Percentiles rank a stretch among this genome's conserved stretches.
phyloP scores from a whole-genome alignment of 1,140 invertebrate species.

The Ips nitidus region DNA sequence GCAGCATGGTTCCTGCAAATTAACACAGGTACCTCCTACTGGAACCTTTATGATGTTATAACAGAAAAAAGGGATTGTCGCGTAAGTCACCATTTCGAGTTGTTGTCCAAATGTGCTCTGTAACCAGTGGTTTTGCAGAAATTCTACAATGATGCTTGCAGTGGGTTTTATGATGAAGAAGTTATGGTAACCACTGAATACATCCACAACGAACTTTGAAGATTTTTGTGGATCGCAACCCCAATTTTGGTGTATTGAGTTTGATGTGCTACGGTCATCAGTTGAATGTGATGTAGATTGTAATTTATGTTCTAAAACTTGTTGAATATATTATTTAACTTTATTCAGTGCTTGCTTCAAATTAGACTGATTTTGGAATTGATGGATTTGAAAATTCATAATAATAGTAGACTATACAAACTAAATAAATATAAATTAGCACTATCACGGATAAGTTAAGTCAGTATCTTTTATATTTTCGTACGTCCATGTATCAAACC shows the following conservation, averaged over 20 bases:
- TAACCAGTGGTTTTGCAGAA: slow-evolving; percentile 55
- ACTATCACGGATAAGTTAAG: slow-evolving; percentile 5
- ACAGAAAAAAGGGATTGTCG: slow-evolving; percentile 58
- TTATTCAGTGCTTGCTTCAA: no score
- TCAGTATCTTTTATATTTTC: slow-evolving; percentile 52
- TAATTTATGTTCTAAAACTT: no score
- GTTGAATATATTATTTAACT: no score
- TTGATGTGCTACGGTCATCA: no score
- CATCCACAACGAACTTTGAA: slow-evolving; percentile 72
- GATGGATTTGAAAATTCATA: no score
- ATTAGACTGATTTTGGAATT: no score
- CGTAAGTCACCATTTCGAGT: slow-evolving; percentile 45
- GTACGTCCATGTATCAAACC: slow-evolving; percentile 62
- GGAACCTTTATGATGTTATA: slow-evolving; percentile 59
- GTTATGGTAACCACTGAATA: slow-evolving; percentile 77
- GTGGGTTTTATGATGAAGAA: slow-evolving; percentile 76
- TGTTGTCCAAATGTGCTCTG: not conserved
- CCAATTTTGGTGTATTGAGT: no score
- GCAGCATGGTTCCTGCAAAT: slow-evolving; percentile 68
- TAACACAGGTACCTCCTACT: slow-evolving; percentile 58
- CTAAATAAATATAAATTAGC: no score
- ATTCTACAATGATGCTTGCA: slow-evolving; percentile 71
- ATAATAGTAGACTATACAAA: no score
- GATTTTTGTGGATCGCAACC: no score
- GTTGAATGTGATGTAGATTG: no score